Conservation (phyloP, 2,888 invertebrate species). For the Scaptomyza tumidula region DNA sequence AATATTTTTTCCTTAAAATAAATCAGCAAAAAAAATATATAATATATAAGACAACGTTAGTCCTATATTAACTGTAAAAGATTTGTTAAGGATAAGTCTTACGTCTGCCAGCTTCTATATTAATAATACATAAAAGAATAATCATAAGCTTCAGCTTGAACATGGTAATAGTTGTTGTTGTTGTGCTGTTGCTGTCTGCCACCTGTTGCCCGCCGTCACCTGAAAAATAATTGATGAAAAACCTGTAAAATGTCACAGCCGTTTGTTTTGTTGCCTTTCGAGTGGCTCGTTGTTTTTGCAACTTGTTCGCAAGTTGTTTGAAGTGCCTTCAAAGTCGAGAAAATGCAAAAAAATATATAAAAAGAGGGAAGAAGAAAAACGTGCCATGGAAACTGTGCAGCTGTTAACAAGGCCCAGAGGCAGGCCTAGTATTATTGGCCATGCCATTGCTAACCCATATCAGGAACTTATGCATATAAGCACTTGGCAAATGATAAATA, state of each 20-base stretch:
- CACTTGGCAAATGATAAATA: slow-evolving; percentile 67
- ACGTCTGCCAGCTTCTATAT: neutral
- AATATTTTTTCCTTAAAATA: too few species aligned
- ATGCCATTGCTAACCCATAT: slow-evolving; percentile 20
- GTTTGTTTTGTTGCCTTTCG: slow-evolving; percentile 28
- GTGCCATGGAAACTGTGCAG: slow-evolving; percentile 53
- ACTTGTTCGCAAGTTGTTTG: slow-evolving; percentile 51
- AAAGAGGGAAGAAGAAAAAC: neutral
- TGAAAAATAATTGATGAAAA: slow-evolving; percentile 75
- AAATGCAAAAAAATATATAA: slow-evolving; percentile 2
- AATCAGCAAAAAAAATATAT: too few species aligned
- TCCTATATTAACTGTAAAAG: too few species aligned
- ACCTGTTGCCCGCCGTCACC: slow-evolving; percentile 55
- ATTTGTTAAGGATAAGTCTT: too few species aligned
- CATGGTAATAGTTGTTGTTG: slow-evolving; percentile 27
- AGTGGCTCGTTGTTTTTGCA: slow-evolving; percentile 38
- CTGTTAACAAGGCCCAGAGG: slow-evolving; percentile 12
- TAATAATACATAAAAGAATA: too few species aligned
- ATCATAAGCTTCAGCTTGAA: slow-evolving; percentile 3
- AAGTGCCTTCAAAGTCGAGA: slow-evolving; percentile 37
- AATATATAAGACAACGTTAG: too few species aligned
- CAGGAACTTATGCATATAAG: slow-evolving; percentile 48
- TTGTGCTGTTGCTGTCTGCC: slow-evolving; percentile 12
- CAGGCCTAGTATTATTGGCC: slow-evolving; percentile 47
- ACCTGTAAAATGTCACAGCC: slow-evolving; percentile 72